Evolutionary conservation across 2,888 invertebrate genomes (phyloP).

Genomic region (Cerceris ruficornis): DNA sequence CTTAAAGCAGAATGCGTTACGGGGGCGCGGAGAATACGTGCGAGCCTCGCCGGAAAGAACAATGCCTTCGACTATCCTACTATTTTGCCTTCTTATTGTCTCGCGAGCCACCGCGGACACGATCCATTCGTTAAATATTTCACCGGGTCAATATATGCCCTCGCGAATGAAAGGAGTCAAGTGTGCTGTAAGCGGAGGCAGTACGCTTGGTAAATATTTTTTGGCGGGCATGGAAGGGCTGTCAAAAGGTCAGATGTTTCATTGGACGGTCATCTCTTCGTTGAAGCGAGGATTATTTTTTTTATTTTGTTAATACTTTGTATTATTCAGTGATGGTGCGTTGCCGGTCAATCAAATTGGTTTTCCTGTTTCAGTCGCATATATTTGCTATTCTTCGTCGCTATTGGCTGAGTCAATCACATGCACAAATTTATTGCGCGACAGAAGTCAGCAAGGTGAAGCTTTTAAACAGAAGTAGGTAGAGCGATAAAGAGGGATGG

Average conservation of each 20-base stretch:
- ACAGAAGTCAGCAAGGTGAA: too few relatives aligned
- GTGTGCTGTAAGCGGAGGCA: constrained; percentile 27
- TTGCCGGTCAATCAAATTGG: too few relatives aligned
- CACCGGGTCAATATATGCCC: constrained; percentile 11
- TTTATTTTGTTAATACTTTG: too few relatives aligned
- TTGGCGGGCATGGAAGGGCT: not conserved
- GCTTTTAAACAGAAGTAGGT: too few relatives aligned
- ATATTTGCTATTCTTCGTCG: too few relatives aligned
- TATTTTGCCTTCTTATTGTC: constrained; percentile 60
- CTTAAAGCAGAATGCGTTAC: constrained; percentile 67
- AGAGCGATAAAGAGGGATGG: too few relatives aligned
- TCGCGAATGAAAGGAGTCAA: constrained; percentile 49
- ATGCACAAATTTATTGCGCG: too few relatives aligned
- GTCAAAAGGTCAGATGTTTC: not conserved
- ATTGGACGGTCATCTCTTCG: not conserved
- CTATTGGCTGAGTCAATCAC: too few relatives aligned
- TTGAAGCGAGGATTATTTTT: too few relatives aligned
- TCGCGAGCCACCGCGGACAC: constrained; percentile 42
- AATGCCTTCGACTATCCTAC: constrained; percentile 55
- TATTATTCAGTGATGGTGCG: too few relatives aligned
- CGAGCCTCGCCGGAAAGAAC: constrained; percentile 53
- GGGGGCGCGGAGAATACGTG: constrained; percentile 58
- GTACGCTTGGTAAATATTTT: constrained; percentile 16
- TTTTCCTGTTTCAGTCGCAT: too few relatives aligned
- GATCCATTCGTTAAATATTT: constrained; percentile 48